Conservation (phyloP, 2,113 vertebrate species). For the Procapra przewalskii region DNA sequence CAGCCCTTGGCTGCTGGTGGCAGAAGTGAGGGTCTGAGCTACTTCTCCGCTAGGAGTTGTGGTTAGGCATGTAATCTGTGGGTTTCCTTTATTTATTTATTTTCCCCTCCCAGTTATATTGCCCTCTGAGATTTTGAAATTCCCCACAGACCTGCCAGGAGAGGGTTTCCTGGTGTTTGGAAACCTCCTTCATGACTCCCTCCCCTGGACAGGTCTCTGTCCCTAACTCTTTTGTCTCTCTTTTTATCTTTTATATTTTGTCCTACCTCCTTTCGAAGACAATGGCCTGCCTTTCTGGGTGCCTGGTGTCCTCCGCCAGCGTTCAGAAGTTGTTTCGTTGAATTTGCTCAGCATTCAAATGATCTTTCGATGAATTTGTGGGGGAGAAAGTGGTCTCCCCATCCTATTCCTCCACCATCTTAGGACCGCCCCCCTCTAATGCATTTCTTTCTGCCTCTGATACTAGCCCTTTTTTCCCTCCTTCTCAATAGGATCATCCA, state of each 20-base stretch:
- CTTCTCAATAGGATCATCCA: not conserved
- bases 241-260: not conserved
- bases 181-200: not conserved
- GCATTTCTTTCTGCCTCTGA: not conserved
- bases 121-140: not conserved
- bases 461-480: not conserved
- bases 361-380: not conserved
- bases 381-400: not conserved
- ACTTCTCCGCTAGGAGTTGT: not conserved
- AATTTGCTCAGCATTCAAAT: not conserved
- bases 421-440: not conserved
- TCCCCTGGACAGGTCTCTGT: accelerated
- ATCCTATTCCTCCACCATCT: not conserved
- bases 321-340: not conserved
- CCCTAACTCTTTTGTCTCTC: not conserved
- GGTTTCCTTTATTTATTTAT: not conserved
- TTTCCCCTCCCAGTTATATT: not conserved
- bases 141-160: accelerated
- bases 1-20: not conserved
- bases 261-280: not conserved
- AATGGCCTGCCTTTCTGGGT: not conserved
- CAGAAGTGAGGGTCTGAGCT: not conserved
- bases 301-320: not conserved
- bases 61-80: not conserved
- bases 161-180: not conserved